phyloP scores from a whole-genome alignment of 53 echinoderm and acorn worm genomes.

The Echinarachnius parma region DNA sequence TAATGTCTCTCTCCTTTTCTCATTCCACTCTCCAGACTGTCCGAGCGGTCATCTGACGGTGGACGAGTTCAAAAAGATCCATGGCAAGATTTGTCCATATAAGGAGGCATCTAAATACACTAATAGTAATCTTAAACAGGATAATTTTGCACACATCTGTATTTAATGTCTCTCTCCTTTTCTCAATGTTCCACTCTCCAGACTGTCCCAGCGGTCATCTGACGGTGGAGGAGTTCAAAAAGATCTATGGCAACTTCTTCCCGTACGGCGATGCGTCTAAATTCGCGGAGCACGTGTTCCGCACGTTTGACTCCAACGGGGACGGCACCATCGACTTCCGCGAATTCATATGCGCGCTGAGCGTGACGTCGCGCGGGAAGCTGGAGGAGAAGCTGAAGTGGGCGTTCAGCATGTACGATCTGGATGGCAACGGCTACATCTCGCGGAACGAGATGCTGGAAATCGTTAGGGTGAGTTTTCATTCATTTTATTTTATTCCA shows the following conservation, averaged over 20 bases:
- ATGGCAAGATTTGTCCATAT: no score
- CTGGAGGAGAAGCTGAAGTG: constrained; percentile 94
- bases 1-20: no score
- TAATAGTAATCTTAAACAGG: no score
- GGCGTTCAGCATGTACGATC: constrained; percentile 99
- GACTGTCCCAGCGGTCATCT: constrained; percentile 97
- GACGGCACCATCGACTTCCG: constrained; percentile 97
- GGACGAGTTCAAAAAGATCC: no score
- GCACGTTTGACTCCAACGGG: constrained; percentile 92
- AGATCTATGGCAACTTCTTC: constrained; percentile 99
- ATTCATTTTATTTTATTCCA: no score
- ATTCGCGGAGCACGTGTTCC: constrained; percentile 99
- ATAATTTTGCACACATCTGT: no score
- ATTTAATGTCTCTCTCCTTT: no score
- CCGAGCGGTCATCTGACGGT: no score
- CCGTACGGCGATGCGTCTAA: constrained; percentile 98
- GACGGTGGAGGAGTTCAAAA: constrained; percentile 94
- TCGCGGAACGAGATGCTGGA: constrained; percentile 95
- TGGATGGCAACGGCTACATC: constrained; percentile 95
- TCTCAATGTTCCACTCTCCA: constrained; percentile 29
- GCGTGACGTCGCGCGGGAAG: constrained; percentile 89
- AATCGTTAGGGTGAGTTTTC: constrained; percentile 76
- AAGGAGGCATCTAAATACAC: no score
- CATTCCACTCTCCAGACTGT: constrained; percentile 49
- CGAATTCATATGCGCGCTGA: constrained; percentile 94